A percentile compares a stretch with the other conserved stretches of the same genome.
Conservation (phyloP, 2,113 vertebrate genomes). For the Sminthopsis crassicaudata region DNA sequence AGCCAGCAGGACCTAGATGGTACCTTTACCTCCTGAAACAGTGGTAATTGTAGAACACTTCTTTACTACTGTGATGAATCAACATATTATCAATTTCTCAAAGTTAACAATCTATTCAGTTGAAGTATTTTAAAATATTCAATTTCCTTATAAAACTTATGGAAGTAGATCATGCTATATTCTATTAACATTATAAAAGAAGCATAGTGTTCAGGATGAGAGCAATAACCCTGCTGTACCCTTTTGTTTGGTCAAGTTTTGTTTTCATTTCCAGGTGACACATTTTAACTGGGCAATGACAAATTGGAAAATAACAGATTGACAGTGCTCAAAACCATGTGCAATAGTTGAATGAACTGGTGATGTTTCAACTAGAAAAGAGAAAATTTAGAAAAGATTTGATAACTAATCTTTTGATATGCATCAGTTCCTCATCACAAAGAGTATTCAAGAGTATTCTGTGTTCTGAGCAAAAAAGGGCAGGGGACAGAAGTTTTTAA, state of each 20-base stretch:
- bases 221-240: neutral
- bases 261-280: neutral
- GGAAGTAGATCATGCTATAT: neutral
- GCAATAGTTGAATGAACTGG: neutral
- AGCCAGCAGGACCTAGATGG: neutral
- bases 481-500: neutral
- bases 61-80: neutral
- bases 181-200: neutral
- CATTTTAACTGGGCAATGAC: neutral
- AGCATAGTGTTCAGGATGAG: neutral
- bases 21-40: neutral
- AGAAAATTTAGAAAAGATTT: neutral
- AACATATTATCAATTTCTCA: neutral
- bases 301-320: neutral
- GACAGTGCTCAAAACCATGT: neutral
- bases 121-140: neutral
- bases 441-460: too few relatives aligned
- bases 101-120: neutral
- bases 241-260: neutral
- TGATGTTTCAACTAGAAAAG: neutral
- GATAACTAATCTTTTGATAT: neutral
- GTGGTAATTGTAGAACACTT: neutral
- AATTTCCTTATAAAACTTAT: neutral
- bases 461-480: neutral
- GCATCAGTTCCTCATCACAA: neutral